A percentile compares a stretch with the other conserved stretches of the same genome.
Conservation (phyloP, 2,113 vertebrate species). For the Stictonetta naevosa region DNA sequence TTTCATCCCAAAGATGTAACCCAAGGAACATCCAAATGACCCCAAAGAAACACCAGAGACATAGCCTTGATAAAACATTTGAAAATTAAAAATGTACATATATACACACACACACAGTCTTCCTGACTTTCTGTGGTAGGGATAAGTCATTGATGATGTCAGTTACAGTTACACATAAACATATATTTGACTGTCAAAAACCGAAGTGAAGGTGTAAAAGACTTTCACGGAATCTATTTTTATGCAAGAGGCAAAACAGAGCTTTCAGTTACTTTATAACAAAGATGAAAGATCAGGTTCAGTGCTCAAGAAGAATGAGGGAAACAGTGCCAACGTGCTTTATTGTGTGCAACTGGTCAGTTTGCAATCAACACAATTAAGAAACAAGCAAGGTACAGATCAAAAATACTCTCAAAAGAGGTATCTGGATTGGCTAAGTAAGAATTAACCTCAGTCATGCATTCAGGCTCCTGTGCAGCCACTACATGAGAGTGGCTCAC, state of each 20-base stretch:
- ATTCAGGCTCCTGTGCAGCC: neutral
- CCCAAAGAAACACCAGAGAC: neutral
- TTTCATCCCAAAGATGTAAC: neutral
- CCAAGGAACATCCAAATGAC: too few relatives aligned
- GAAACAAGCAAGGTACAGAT: neutral
- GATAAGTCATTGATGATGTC: too few relatives aligned
- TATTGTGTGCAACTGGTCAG: fast-evolving
- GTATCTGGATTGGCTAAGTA: neutral
- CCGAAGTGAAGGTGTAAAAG: neutral
- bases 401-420: neutral
- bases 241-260: neutral
- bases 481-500: fast-evolving
- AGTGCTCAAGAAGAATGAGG: neutral
- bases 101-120: neutral
- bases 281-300: neutral
- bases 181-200: neutral
- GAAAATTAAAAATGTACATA: too few relatives aligned
- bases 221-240: neutral
- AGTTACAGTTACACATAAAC: too few relatives aligned
- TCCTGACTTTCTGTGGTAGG: neutral
- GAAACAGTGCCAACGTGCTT: fast-evolving
- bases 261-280: slow-evolving; percentile 6
- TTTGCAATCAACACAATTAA: neutral
- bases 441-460: neutral
- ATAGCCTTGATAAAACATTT: neutral